Conservation (phyloP, 2,888 invertebrate species). For the Holacanthella duospinosa region DNA sequence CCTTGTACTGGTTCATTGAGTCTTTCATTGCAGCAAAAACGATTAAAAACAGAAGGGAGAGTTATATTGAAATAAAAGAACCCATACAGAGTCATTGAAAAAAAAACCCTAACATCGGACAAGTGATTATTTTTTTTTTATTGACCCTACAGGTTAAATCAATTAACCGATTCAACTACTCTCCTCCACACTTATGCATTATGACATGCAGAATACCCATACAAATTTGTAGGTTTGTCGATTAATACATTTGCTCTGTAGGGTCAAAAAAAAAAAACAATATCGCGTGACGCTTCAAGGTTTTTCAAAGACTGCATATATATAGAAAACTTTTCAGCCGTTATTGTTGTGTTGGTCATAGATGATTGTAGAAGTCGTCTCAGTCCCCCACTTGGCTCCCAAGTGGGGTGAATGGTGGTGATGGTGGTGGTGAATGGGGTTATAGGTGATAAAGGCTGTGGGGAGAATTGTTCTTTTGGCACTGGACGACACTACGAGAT, state of each 20-base stretch:
- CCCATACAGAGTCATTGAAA: not conserved
- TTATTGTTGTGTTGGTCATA: conserved; percentile 38
- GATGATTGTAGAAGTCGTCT: conserved; percentile 32
- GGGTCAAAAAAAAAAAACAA: too few species aligned
- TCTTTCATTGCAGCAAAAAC: not conserved
- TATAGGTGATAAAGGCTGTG: conserved; percentile 32
- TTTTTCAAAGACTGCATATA: too few species aligned
- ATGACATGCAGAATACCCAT: too few species aligned
- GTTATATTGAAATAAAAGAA: not conserved
- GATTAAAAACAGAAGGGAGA: not conserved
- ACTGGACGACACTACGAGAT: conserved; percentile 33
- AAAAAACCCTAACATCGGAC: not conserved
- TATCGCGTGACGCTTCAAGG: too few species aligned
- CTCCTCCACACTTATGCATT: too few species aligned
- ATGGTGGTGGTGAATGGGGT: conserved; percentile 20
- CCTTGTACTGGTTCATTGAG: not conserved
- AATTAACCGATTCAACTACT: too few species aligned
- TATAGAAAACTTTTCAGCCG: conserved; percentile 19
- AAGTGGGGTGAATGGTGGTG: conserved; percentile 30
- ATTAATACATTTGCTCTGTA: too few species aligned
- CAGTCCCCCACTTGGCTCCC: conserved; percentile 31
- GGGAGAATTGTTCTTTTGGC: conserved; percentile 36
- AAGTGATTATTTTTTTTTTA: too few species aligned
- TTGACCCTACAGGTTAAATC: too few species aligned
- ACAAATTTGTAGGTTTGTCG: too few species aligned